Percentiles rank a stretch among this genome's conserved stretches.
Evolutionary conservation across 2,888 invertebrate genomes (phyloP).

Genomic region (Nematopogon swammerdamellus): DNA sequence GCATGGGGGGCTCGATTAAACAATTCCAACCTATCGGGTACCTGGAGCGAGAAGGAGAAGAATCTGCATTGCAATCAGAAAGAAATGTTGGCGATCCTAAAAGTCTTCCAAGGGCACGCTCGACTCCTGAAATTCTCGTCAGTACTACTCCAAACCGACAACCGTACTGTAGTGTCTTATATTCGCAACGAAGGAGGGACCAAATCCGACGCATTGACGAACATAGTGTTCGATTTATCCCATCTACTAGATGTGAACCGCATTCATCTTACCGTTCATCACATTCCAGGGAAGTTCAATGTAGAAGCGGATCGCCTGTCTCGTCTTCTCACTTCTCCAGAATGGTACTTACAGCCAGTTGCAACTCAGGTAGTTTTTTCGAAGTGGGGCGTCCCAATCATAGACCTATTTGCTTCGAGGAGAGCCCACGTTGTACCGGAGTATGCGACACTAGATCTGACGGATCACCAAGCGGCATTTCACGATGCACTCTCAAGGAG

Average conservation of each 20-base stretch:
- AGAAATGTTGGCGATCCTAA: slow-evolving; percentile 11
- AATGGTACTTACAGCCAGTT: slow-evolving; percentile 12
- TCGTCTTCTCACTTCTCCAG: slow-evolving; percentile 3
- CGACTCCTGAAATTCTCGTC: neutral
- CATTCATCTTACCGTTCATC: slow-evolving; percentile 1
- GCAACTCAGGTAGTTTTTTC: slow-evolving; percentile 6
- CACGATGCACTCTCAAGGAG: slow-evolving; percentile 15
- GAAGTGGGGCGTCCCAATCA: slow-evolving; percentile 10
- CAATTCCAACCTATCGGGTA: neutral
- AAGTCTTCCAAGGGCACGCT: slow-evolving; percentile 2
- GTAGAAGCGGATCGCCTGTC: neutral
- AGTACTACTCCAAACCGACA: slow-evolving; percentile 14
- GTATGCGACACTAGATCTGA: slow-evolving; percentile 4
- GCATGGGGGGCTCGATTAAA: too few species aligned
- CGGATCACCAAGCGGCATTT: neutral
- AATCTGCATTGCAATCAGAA: slow-evolving; percentile 16
- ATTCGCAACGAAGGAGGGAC: slow-evolving; percentile 13
- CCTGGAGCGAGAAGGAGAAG: slow-evolving; percentile 7
- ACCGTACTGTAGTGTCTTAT: slow-evolving; percentile 13
- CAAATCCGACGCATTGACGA: slow-evolving; percentile 1
- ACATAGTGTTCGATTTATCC: too few species aligned
- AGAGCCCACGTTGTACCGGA: slow-evolving; percentile 7
- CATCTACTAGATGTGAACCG: too few species aligned
- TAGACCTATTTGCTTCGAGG: slow-evolving; percentile 11
- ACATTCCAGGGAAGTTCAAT: slow-evolving; percentile 16